Conservation (phyloP, 2,113 vertebrate genomes). For the Cyanocitta stelleri region DNA sequence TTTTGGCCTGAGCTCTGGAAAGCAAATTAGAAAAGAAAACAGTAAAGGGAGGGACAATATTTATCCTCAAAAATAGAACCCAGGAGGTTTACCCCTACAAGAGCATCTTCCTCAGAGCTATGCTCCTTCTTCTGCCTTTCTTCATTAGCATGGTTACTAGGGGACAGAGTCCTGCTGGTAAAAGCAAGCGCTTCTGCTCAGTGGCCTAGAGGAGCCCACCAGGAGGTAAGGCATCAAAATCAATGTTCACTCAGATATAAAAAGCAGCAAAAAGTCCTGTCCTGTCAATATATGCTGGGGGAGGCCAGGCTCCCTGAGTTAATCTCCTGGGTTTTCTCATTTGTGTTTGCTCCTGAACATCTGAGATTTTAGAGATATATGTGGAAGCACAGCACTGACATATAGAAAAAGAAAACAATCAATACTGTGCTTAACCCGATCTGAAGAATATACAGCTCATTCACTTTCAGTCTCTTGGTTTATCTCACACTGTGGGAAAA, state of each 20-base stretch:
- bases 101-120: not conserved
- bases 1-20: not conserved
- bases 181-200: slow-evolving; percentile 1
- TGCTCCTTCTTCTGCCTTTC: slow-evolving; percentile 18
- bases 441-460: not conserved
- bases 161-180: slow-evolving; percentile 38
- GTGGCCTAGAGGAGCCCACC: not conserved
- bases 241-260: slow-evolving; percentile 1
- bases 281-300: not conserved
- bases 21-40: not conserved
- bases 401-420: slow-evolving; percentile 34
- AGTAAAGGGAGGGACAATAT: not conserved
- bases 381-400: slow-evolving; percentile 7
- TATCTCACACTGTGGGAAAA: not conserved
- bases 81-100: not conserved
- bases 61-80: slow-evolving; percentile 5
- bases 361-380: slow-evolving; percentile 35
- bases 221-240: slow-evolving; percentile 38
- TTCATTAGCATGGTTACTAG: slow-evolving; percentile 40
- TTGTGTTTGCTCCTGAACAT: not conserved
- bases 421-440: not conserved
- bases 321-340: not conserved
- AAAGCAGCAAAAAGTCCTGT: not conserved
- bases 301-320: not conserved
- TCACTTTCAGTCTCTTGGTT: slow-evolving; percentile 17